Evolutionary conservation across 2,113 vertebrate genomes (phyloP).

Genomic region (Anser cygnoides): DNA sequence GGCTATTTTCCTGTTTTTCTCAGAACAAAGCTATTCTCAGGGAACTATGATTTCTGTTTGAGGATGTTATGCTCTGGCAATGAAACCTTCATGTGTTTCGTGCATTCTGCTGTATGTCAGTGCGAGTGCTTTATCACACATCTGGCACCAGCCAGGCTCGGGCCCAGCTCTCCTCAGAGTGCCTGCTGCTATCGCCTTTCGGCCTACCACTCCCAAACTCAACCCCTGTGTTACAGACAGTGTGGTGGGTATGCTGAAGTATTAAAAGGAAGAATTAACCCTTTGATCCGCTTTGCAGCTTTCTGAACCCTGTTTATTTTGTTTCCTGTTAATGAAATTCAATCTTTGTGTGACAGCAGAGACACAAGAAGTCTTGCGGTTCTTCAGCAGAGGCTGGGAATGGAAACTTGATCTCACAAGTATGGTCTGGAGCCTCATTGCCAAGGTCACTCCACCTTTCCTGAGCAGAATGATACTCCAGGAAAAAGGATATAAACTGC

Average conservation of each 20-base stretch:
- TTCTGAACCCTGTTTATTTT: slow-evolving; percentile 48
- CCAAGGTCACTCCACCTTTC: slow-evolving; percentile 29
- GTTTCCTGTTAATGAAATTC: slow-evolving; percentile 57
- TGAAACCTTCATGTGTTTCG: not conserved
- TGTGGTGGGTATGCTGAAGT: not conserved
- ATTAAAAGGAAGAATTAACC: slow-evolving; percentile 60
- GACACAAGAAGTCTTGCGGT: slow-evolving; percentile 28
- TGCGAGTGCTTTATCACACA: not conserved
- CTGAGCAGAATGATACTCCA: not conserved
- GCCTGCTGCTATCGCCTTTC: slow-evolving; percentile 4
- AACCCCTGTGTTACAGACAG: not conserved
- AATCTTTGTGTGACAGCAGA: slow-evolving; percentile 17
- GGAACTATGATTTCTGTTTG: not conserved
- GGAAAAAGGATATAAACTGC: not conserved
- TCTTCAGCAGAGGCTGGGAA: slow-evolving; percentile 19
- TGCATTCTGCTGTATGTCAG: not conserved
- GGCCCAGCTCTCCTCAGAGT: not conserved
- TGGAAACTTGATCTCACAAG: slow-evolving; percentile 12
- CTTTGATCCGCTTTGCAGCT: slow-evolving; percentile 53
- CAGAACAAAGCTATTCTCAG: slow-evolving; percentile 6
- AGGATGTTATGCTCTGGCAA: not conserved
- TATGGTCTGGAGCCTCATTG: not conserved
- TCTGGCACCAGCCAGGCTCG: not conserved
- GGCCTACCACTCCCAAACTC: not conserved
- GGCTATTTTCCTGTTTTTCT: not conserved